Conservation (phyloP, 2,888 invertebrate species). For the Microchrysa polita region DNA sequence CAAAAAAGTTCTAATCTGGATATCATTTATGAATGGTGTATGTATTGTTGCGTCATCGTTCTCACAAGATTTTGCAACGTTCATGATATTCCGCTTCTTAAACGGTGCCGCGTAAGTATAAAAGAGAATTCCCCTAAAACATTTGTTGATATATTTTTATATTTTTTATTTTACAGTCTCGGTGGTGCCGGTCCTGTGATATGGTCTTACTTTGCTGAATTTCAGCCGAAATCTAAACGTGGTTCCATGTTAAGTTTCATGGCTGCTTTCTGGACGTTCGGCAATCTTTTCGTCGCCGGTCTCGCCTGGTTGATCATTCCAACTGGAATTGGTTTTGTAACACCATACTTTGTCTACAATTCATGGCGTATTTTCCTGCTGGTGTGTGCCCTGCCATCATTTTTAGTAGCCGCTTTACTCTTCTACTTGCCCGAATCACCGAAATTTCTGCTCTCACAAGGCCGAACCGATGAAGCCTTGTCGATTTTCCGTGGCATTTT, state of each 20-base stretch:
- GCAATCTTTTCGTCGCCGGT: conserved; percentile 91
- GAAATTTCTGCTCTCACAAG: conserved; percentile 83
- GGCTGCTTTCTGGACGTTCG: conserved; percentile 95
- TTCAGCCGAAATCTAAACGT: conserved; percentile 89
- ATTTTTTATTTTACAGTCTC: conserved; percentile 54
- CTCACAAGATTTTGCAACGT: conserved; percentile 86
- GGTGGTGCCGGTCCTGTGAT: conserved; percentile 79
- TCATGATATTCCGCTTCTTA: conserved; percentile 89
- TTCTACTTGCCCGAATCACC: conserved; percentile 90
- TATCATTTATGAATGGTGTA: conserved; percentile 88
- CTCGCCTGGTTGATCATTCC: conserved; percentile 80
- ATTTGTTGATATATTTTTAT: neutral
- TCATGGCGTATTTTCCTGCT: conserved; percentile 93
- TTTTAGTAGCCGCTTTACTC: conserved; percentile 84
- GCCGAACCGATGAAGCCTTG: conserved; percentile 81
- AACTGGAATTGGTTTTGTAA: conserved; percentile 74
- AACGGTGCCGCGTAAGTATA: conserved; percentile 95
- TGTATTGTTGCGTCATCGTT: conserved; percentile 92
- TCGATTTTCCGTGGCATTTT: conserved; percentile 84
- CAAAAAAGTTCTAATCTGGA: conserved; percentile 86
- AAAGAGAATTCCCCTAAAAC: conserved; percentile 35
- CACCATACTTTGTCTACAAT: conserved; percentile 80
- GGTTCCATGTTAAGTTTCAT: conserved; percentile 93
- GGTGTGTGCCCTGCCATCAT: conserved; percentile 88
- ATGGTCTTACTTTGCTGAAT: conserved; percentile 95